These are phyloP conservation scores for Montipora efflorescens DNA, from an alignment of 64 coral and sea anemone genomes.

Conservation along the genomic window DNA sequence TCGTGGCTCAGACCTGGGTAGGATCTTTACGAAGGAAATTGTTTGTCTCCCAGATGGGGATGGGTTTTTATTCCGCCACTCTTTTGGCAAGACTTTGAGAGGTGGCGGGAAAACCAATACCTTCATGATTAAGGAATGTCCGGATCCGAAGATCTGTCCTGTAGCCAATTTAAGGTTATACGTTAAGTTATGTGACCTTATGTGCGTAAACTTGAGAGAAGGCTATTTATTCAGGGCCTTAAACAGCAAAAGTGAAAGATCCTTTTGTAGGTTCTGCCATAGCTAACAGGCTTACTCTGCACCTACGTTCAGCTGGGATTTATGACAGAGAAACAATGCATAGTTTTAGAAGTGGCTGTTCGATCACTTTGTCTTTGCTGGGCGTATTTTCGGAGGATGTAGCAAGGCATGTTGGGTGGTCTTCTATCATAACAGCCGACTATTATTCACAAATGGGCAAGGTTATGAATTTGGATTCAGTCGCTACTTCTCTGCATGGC, in stretches of 20 bases:
- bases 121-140: too few species aligned
- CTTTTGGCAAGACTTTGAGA: too few species aligned
- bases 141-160: too few species aligned
- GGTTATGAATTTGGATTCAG: neutral
- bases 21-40: too few species aligned
- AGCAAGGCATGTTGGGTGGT: neutral
- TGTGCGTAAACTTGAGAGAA: neutral
- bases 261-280: neutral
- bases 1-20: too few species aligned
- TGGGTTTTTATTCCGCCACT: too few species aligned
- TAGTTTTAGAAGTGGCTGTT: neutral
- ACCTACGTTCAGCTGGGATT: neutral
- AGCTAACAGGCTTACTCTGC: too few species aligned
- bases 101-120: too few species aligned
- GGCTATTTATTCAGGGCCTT: neutral
- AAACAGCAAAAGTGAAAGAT: neutral
- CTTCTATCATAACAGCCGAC: neutral
- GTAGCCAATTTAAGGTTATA: too few species aligned
- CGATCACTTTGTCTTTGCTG: constrained; percentile 9
- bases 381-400: neutral
- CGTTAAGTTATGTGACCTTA: too few species aligned
- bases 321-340: constrained; percentile 25
- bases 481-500: neutral
- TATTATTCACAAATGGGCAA: constrained; percentile 3
- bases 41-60: too few species aligned